phyloP scores from a whole-genome alignment of 2,113 vertebrate species.

The Peromyscus californicus region DNA sequence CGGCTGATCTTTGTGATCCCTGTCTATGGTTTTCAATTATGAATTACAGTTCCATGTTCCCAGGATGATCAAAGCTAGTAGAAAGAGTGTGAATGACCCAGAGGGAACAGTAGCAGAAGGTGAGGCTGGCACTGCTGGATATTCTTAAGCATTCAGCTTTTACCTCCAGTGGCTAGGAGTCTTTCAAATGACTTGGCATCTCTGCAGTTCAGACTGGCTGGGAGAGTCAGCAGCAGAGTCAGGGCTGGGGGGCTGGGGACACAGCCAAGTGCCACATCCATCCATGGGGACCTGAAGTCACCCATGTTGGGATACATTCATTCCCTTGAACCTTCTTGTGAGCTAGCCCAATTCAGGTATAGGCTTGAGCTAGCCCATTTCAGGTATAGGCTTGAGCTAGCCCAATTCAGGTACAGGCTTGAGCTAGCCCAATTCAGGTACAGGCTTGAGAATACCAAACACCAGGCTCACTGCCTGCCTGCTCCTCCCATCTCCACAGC shows the following conservation, averaged over 20 bases:
- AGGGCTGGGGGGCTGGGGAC: neutral
- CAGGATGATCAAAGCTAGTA: neutral
- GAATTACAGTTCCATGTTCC: neutral
- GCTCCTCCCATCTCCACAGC: accelerated
- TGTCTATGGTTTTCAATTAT: neutral
- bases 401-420: neutral
- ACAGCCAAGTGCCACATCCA: neutral
- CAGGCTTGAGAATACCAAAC: neutral
- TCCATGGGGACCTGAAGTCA: neutral
- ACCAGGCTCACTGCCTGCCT: neutral
- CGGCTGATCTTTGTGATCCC: neutral
- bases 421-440: neutral
- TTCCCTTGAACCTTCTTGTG: neutral
- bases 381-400: accelerated
- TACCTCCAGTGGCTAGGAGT: neutral
- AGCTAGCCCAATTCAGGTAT: neutral
- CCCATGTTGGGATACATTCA: accelerated
- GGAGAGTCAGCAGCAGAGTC: neutral
- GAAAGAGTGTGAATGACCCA: neutral
- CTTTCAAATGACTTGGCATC: neutral
- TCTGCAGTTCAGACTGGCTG: neutral
- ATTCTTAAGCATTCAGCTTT: neutral
- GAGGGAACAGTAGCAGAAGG: neutral
- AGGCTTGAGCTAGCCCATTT: neutral
- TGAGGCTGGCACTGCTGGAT: neutral